These are phyloP conservation scores for Musca domestica DNA, from an alignment of 1,140 invertebrate species.

Conservation along the genomic window DNA sequence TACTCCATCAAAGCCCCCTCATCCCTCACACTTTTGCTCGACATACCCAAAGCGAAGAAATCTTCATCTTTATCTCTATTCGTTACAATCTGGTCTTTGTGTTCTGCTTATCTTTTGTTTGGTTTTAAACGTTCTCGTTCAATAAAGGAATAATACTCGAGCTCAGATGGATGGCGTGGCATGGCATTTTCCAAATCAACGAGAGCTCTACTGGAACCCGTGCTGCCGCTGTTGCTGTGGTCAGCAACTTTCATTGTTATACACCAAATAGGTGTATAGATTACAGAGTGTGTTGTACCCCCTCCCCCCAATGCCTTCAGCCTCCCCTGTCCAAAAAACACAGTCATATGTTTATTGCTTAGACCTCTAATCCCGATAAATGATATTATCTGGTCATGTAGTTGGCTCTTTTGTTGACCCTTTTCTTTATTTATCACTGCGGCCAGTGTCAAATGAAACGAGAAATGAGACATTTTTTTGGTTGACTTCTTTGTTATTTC, in stretches of 20 bases:
- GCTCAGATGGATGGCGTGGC: no score
- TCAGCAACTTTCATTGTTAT: slow-evolving; percentile 10
- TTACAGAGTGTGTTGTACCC: neutral
- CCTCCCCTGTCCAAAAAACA: no score
- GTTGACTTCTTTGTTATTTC: no score
- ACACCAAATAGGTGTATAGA: slow-evolving; percentile 6
- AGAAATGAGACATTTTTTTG: no score
- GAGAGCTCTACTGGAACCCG: neutral
- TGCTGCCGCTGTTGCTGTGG: neutral
- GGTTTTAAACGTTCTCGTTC: neutral
- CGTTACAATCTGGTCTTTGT: no score
- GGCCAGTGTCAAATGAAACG: no score
- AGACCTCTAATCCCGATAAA: slow-evolving; percentile 19
- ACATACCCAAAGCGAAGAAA: no score
- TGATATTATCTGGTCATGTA: neutral
- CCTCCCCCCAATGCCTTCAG: neutral
- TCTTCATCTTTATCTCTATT: no score
- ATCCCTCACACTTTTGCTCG: no score
- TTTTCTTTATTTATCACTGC: no score
- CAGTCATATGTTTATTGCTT: slow-evolving; percentile 2
- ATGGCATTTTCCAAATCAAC: neutral
- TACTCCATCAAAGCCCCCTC: neutral
- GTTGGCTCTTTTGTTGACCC: no score
- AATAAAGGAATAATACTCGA: slow-evolving; percentile 7
- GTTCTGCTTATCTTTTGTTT: neutral